phyloP scores from a whole-genome alignment of 2,888 invertebrate genomes.

The Nephrotoma guestfalica region DNA sequence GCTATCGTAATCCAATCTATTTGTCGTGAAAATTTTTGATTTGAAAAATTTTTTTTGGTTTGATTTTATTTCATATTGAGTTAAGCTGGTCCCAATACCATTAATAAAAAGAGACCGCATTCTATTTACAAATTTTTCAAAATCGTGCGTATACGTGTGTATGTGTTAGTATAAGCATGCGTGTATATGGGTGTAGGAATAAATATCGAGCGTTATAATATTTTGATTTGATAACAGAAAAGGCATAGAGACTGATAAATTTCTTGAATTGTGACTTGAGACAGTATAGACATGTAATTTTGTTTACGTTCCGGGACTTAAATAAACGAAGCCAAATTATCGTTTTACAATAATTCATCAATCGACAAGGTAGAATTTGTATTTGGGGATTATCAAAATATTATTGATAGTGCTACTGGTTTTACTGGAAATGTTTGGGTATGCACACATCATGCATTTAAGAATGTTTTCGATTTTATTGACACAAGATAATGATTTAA shows the following conservation, averaged over 20 bases:
- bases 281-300: neutral
- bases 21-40: neutral
- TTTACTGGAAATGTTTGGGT: neutral
- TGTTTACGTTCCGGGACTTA: neutral
- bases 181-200: neutral
- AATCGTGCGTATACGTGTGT: neutral
- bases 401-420: neutral
- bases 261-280: neutral
- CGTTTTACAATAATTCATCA: neutral
- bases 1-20: conserved; percentile 4
- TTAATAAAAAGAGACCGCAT: neutral
- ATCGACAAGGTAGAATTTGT: neutral
- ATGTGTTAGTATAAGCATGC: neutral
- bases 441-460: neutral
- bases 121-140: neutral
- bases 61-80: neutral
- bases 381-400: neutral
- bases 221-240: neutral
- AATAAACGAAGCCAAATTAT: neutral
- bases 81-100: neutral
- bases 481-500: neutral
- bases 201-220: neutral
- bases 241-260: neutral
- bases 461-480: neutral
- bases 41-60: neutral